Evolutionary conservation across 1,140 invertebrate species (phyloP).

Genomic region (Carposina sasakii): DNA sequence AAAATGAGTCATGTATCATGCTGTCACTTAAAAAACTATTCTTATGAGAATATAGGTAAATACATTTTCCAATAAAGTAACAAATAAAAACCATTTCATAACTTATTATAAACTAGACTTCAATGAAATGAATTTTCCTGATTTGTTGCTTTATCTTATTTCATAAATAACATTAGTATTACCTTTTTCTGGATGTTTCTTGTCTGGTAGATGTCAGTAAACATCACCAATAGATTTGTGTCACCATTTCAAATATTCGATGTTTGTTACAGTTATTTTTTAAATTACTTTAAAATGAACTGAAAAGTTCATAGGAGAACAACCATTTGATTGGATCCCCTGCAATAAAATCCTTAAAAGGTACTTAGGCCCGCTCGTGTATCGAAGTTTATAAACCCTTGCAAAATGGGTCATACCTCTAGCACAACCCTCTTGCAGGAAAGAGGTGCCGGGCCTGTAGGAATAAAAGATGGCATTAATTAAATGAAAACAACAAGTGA

Average conservation of each 20-base stretch:
- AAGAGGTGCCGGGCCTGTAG: conserved; percentile 74
- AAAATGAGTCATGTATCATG: too few relatives aligned
- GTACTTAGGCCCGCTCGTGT: conserved; percentile 70
- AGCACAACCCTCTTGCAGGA: conserved; percentile 73
- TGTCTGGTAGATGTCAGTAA: conserved; percentile 6
- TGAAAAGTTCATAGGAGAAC: conserved; percentile 35
- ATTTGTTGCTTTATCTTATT: too few relatives aligned
- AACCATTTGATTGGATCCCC: conserved; percentile 51
- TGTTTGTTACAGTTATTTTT: conserved; percentile 41
- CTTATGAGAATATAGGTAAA: too few relatives aligned
- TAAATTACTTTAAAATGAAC: conserved; percentile 43
- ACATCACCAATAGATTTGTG: conserved; percentile 32
- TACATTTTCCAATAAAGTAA: too few relatives aligned
- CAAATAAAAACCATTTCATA: too few relatives aligned
- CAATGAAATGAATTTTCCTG: too few relatives aligned
- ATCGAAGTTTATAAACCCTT: conserved; percentile 73
- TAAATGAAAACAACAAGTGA: conserved; percentile 55
- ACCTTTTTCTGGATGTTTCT: too few relatives aligned
- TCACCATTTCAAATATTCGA: conserved; percentile 54
- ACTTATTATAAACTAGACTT: too few relatives aligned
- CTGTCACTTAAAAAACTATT: too few relatives aligned
- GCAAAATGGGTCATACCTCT: conserved; percentile 73
- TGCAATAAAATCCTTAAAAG: conserved; percentile 69
- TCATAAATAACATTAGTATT: too few relatives aligned
- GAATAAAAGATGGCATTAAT: conserved; percentile 74